Evolutionary conservation across 1,140 invertebrate genomes (phyloP).

Genomic region (Papilio polytes): DNA sequence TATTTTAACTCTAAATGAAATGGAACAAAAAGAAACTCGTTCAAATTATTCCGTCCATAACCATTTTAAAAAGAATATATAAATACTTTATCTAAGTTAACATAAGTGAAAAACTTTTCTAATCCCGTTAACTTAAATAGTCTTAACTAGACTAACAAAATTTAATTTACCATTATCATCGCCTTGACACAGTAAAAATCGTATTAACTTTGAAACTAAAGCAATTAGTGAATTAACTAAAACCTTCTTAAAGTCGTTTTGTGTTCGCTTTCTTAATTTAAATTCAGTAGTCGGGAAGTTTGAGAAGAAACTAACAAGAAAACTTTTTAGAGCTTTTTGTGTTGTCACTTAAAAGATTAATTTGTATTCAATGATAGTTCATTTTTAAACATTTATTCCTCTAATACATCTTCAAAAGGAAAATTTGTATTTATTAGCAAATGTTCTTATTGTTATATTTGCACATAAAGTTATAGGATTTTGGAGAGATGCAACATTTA

Average conservation of each 20-base stretch:
- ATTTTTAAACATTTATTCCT: background rate
- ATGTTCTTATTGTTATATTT: too few relatives aligned
- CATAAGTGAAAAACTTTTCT: background rate
- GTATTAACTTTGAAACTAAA: slow-evolving; percentile 33
- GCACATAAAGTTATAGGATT: too few relatives aligned
- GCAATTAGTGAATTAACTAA: slow-evolving; percentile 27
- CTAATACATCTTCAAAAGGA: too few relatives aligned
- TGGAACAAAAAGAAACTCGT: background rate
- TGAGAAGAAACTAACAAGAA: slow-evolving; percentile 10
- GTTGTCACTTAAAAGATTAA: background rate
- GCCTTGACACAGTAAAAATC: slow-evolving; percentile 18
- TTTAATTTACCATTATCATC: background rate
- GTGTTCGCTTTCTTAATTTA: slow-evolving; percentile 30
- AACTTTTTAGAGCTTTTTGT: background rate
- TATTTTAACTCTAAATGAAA: background rate
- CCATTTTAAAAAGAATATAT: background rate
- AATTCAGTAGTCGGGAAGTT: slow-evolving; percentile 7
- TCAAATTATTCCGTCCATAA: background rate
- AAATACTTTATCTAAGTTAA: background rate
- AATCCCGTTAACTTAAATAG: background rate
- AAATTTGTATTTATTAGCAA: too few relatives aligned
- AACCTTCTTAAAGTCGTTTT: slow-evolving; percentile 20
- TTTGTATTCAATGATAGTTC: background rate
- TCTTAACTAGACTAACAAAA: slow-evolving; percentile 1
- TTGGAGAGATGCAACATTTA: too few relatives aligned